Base-by-base conservation (phyloP, 2,113 vertebrate species). In the Phasianus colchicus region DNA sequence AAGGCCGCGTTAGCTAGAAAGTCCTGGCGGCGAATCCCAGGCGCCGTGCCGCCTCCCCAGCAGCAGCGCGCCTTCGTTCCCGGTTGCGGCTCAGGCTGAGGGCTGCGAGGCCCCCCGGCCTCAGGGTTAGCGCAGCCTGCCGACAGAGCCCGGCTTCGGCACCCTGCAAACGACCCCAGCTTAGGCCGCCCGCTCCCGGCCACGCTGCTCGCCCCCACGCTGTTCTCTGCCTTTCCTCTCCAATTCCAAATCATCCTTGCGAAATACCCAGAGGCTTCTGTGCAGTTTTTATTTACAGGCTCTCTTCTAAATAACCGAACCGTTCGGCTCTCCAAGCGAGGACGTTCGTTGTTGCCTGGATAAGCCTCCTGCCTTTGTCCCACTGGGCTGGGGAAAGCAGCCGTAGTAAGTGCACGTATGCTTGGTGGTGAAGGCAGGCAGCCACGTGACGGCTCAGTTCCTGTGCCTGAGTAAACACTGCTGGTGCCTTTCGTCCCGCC, bases 381-480 rank as follows among this genome's bases (percentile, higher is more conserved):
- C 15, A 0, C 57, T 22, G 50, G 32, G 38, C 17, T 13, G 9
- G 9, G 2, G 57, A 50, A 63, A 70, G 74, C 4, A 0, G 65
- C 64, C 40, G 29, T 65, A 50, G 65, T 13, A 47, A 55, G 61
- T 4, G 34, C 2, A 1, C 42, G 17, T 1, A 0, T n/a, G 36
- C 38, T 15, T 11, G 36, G 0, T 29, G 1, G 1, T 21, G 61
- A 43, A 27, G 82, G 10, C 1, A 0, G 11, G 34, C 54, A 12
- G 61, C 34, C 30, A 1, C 2, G 0, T 7, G 70, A 38, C 4
- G 7, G 36, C 72, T 36, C 4, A 1, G 36, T 9, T 75, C 75
- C 36, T 18, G 63, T 8, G 4, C n/a, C n/a, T 5, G 14, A 22
- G 40, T 13, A 30, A 6, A 2, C 7, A 2, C 34, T 12, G 19